Evolutionary conservation across 2,888 invertebrate genomes (phyloP).

Genomic region (Andrena flavipes): DNA sequence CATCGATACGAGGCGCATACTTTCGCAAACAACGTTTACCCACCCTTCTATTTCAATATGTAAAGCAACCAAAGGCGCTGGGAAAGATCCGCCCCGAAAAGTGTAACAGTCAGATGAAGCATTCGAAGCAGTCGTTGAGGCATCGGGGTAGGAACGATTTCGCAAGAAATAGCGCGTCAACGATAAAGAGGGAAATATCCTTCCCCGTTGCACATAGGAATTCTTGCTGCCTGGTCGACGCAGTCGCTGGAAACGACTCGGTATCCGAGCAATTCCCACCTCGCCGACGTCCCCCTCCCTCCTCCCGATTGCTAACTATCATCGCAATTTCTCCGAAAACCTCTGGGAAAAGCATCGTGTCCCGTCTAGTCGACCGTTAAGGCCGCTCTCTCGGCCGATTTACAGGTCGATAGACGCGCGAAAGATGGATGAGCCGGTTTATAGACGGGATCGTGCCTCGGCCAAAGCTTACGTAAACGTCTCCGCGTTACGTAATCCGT

Average conservation of each 20-base stretch:
- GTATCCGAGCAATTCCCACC: constrained; percentile 35
- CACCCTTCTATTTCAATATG: too few relatives aligned
- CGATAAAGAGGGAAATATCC: constrained; percentile 3
- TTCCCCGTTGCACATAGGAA: neutral
- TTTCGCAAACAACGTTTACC: too few relatives aligned
- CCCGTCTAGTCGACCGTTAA: constrained; percentile 21
- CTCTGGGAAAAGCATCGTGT: constrained; percentile 27
- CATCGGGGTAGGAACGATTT: too few relatives aligned
- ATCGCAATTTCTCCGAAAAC: constrained; percentile 48
- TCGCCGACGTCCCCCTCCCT: neutral
- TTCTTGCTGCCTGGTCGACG: neutral
- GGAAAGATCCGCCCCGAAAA: too few relatives aligned
- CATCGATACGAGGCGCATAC: too few relatives aligned
- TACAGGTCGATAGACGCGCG: constrained; percentile 47
- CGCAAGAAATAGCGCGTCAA: too few relatives aligned
- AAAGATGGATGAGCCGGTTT: constrained; percentile 66
- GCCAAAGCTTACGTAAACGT: constrained; percentile 64
- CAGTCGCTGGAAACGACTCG: constrained; percentile 8
- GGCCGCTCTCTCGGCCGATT: constrained; percentile 29
- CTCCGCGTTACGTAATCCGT: constrained; percentile 57
- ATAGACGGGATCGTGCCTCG: constrained; percentile 64
- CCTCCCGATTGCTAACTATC: constrained; percentile 21
- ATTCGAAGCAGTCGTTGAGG: too few relatives aligned
- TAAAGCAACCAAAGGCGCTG: too few relatives aligned
- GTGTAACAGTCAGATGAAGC: too few relatives aligned